Conservation (phyloP, 2,113 vertebrate species). For the Amia ocellicauda region DNA sequence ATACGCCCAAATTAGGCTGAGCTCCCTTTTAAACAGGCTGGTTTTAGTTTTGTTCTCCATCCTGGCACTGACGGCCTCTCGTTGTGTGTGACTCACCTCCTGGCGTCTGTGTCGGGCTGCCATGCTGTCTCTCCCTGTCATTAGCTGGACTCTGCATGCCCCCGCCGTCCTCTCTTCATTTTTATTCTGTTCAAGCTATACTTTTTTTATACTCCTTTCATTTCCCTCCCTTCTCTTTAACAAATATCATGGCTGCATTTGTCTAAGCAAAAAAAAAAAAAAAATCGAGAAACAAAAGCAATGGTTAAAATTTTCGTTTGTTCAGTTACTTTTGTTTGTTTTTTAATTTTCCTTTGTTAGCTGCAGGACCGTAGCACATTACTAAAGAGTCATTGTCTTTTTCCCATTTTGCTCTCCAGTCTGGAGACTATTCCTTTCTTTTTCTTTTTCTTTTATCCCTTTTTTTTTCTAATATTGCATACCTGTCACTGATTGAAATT, state of each 20-base stretch:
- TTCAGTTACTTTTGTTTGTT: conserved; percentile 50
- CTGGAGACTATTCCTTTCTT: conserved; percentile 95
- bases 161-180: conserved; percentile 53
- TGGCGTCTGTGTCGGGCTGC: conserved; percentile 39
- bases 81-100: conserved; percentile 57
- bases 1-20: conserved; percentile 54
- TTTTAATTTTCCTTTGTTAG: conserved; percentile 57
- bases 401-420: conserved; percentile 86
- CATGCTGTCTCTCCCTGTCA: conserved; percentile 56
- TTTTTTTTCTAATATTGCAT: conserved; percentile 87
- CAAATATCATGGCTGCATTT: conserved; percentile 58
- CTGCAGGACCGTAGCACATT: conserved; percentile 79
- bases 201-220: conserved; percentile 7
- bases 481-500: conserved; percentile 91
- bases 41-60: conserved; percentile 52
- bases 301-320: conserved; percentile 56
- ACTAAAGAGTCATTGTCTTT: conserved; percentile 95
- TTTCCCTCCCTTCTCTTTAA: conserved; percentile 24
- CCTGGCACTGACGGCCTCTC: conserved; percentile 56
- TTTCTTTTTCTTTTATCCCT: conserved; percentile 64
- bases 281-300: no score
- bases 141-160: conserved; percentile 76
- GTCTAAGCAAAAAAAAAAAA: conserved; percentile 60
- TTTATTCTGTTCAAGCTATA: conserved; percentile 38
- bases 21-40: conserved; percentile 84